phyloP scores from a whole-genome alignment of 2,113 vertebrate species.

The Bettongia penicillata region DNA sequence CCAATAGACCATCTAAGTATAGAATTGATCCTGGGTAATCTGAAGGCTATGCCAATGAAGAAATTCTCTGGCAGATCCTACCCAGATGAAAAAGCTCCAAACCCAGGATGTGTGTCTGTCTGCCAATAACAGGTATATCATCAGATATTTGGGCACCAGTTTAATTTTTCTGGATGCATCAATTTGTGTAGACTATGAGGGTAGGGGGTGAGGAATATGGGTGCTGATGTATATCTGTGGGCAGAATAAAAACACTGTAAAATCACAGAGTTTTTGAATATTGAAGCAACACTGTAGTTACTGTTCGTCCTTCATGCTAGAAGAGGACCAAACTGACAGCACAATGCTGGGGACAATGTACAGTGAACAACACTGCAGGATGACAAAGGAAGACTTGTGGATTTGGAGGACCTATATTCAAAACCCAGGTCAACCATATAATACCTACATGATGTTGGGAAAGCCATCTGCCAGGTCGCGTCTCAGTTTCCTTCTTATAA shows the following conservation, averaged over 20 bases:
- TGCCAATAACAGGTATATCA: neutral
- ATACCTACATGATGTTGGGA: neutral
- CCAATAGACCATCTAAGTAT: neutral
- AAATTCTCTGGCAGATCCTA: neutral
- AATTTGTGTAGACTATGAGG: neutral
- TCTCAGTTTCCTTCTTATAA: neutral
- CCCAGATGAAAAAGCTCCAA: neutral
- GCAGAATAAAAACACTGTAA: neutral
- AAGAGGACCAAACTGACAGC: too few relatives aligned
- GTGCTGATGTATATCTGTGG: neutral
- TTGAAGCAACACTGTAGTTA: neutral
- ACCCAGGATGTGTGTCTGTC: neutral
- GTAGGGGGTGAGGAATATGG: neutral
- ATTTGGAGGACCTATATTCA: neutral
- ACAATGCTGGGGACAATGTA: too few relatives aligned
- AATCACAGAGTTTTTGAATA: neutral
- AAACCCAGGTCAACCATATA: neutral
- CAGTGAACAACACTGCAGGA: neutral
- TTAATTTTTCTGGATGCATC: neutral
- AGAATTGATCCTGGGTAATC: neutral
- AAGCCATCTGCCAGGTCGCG: conserved; percentile 7
- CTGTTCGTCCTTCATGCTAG: too few relatives aligned
- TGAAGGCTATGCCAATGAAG: neutral
- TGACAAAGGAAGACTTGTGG: neutral
- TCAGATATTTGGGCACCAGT: neutral